Conservation (phyloP, 2,797 vertebrate species). For the Podarcis siculus region DNA sequence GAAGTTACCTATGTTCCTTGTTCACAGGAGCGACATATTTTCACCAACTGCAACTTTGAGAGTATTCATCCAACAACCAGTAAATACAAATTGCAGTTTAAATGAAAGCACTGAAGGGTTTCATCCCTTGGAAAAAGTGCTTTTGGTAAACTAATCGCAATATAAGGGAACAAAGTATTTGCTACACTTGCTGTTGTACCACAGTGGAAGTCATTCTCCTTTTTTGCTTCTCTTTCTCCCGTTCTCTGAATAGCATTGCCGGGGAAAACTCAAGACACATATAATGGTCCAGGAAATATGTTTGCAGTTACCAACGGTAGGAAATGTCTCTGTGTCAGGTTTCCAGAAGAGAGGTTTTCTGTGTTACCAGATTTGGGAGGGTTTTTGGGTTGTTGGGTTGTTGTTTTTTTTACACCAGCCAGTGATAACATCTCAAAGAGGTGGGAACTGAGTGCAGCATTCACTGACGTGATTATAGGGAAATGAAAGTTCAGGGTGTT, state of each 20-base stretch:
- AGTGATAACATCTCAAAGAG: neutral
- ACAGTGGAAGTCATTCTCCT: neutral
- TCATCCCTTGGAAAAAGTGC: neutral
- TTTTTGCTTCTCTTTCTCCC: neutral
- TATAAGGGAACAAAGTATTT: neutral
- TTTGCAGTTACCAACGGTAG: conserved; percentile 69
- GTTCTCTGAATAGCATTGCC: neutral
- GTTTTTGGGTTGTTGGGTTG: neutral
- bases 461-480: neutral
- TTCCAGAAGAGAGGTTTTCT: neutral
- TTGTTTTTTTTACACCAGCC: accelerated
- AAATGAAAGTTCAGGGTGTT: neutral
- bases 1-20: neutral
- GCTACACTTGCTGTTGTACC: neutral
- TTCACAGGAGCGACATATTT: neutral
- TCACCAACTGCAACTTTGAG: neutral
- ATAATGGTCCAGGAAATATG: conserved; percentile 68
- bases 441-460: neutral
- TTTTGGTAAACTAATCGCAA: neutral
- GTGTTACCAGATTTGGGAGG: neutral
- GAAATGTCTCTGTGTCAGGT: neutral
- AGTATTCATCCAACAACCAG: neutral
- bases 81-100: neutral
- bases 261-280: neutral
- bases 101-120: neutral